These are phyloP conservation scores for Yponomeuta cagnagella DNA, from an alignment of 2,888 invertebrate species.

Conservation along the genomic window DNA sequence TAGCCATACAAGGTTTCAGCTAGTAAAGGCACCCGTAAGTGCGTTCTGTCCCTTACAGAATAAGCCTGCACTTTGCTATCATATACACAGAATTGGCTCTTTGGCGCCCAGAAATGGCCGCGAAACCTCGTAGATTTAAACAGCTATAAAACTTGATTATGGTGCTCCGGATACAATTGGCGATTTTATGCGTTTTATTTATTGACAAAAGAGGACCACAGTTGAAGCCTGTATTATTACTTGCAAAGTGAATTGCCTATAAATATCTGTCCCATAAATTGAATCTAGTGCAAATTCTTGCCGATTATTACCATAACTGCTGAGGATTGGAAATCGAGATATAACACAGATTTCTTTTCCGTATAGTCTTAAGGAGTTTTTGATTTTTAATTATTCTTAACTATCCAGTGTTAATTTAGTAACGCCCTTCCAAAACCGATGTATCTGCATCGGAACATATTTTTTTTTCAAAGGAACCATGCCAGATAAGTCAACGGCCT, in stretches of 20 bases:
- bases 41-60: background rate
- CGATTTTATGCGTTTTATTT: constrained; percentile 9
- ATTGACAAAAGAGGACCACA: background rate
- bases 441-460: no score
- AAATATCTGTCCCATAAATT: constrained; percentile 2
- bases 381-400: no score
- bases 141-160: constrained; percentile 7
- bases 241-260: constrained; percentile 1
- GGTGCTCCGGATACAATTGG: constrained; percentile 1
- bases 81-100: background rate
- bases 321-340: background rate
- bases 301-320: background rate
- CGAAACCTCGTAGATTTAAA: constrained; percentile 8
- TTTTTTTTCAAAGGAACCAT: no score
- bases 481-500: no score
- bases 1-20: no score
- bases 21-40: no score
- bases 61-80: background rate
- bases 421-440: no score
- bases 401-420: no score
- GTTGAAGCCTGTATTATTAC: constrained; percentile 1
- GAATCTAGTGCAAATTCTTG: background rate
- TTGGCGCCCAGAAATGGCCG: background rate
- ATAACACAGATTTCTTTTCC: no score
- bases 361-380: no score